A percentile compares a stretch with the other conserved stretches of the same genome.
Evolutionary conservation across 2,797 vertebrate genomes (phyloP).

Genomic region (Acomys russatus): DNA sequence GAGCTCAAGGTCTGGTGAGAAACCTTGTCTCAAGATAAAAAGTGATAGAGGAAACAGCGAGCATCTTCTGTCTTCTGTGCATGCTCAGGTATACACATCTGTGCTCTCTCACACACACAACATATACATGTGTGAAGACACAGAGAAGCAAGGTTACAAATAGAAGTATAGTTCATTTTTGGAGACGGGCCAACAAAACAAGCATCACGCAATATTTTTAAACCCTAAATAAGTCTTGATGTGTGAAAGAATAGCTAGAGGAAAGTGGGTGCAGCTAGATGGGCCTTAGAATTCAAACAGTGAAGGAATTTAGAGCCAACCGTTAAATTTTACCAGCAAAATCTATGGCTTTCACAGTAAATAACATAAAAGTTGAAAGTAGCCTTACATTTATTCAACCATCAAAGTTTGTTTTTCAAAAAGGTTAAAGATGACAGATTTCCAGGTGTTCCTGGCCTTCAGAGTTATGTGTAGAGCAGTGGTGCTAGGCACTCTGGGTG

Average conservation of each 20-base stretch:
- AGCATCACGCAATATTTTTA: slow-evolving; percentile 34
- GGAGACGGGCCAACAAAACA: slow-evolving; percentile 18
- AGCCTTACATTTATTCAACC: slow-evolving; percentile 13
- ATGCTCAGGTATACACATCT: background rate
- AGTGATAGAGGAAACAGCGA: background rate
- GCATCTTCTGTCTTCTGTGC: background rate
- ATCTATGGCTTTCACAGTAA: slow-evolving; percentile 48
- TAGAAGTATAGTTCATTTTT: slow-evolving; percentile 32
- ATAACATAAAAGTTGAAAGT: slow-evolving; percentile 46
- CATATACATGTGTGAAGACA: background rate
- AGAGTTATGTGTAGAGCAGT: background rate
- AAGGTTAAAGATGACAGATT: background rate
- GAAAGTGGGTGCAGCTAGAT: background rate
- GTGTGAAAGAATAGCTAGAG: background rate
- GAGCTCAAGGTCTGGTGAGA: background rate
- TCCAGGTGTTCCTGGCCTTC: slow-evolving; percentile 49
- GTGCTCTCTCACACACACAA: background rate
- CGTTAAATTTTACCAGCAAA: slow-evolving; percentile 51
- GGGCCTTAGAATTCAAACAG: slow-evolving; percentile 1
- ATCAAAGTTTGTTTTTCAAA: slow-evolving; percentile 18
- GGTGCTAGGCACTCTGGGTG: background rate
- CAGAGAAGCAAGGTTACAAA: slow-evolving; percentile 19
- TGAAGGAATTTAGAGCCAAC: background rate
- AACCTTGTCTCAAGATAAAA: background rate
- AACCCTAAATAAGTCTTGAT: slow-evolving; percentile 14